Evolutionary conservation across 2,888 invertebrate genomes (phyloP), one percentile per base, ranked within the genome.

Genomic region (Leptogaster cylindrica): DNA sequence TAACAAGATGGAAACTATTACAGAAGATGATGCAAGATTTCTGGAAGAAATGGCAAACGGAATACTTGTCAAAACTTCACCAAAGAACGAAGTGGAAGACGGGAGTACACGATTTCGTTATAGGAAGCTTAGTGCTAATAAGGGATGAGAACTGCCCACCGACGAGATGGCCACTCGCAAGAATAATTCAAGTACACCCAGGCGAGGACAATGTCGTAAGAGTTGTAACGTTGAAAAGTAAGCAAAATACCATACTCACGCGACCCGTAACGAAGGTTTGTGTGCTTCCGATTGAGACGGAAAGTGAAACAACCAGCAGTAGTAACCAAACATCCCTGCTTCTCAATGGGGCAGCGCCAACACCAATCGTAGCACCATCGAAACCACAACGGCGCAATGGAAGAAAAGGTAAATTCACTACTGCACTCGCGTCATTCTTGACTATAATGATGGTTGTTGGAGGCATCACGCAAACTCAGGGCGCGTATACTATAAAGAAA

Each of bases 41-140:
- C 44, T 46, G 66, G 68, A 68, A 65, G 5, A 65, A 64, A 2
- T 68, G 64, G 66, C 33, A 64, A 3, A 41, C 20, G 33, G 68
- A 68, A 28, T 70, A 68, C 12, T 10, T 68, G 8, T 58, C 55
- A 14, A 48, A 55, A 10, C 28, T 68, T 18, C 68, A 67, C 12
- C 64, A 68, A 8, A 36, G 68, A 4, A 44, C 61, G 8, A 61
- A 52, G 10, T 70, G 68, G 68, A 58, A 63, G 27, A 50, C 55
- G 23, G 14, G n/a, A 3, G 23, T 44, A 25, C 2, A 16, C 2
- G 20, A 63, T n/a, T 20, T 68, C 4, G 50, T 41, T 14, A 36
- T 55, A 8, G 48, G 55, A 4, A 66, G 67, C 10, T 20, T 69
- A 8, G 66, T 69, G 0, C 31, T 69, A 1, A 52, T 69, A 27